Conservation (phyloP, 2,888 invertebrate genomes). For the Axea sp. region DNA sequence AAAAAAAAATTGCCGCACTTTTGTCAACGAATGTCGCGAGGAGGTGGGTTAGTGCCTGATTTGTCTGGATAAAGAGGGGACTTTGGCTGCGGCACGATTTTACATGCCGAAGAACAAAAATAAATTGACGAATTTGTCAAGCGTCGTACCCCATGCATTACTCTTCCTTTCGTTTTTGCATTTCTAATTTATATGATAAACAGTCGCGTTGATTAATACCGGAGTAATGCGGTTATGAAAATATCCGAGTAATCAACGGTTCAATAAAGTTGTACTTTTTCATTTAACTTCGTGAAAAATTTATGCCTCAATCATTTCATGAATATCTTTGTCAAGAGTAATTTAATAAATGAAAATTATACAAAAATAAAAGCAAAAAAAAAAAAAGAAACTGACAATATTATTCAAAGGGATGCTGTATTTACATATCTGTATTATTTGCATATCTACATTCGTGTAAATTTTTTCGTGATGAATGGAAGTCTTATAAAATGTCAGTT, state of each 20-base stretch:
- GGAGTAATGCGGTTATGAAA: slow-evolving; percentile 32
- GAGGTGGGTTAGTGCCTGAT: slow-evolving; percentile 28
- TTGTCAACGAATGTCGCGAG: slow-evolving; percentile 1
- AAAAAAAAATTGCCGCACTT: slow-evolving; percentile 57
- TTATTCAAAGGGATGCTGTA: too few species aligned
- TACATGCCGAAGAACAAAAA: slow-evolving; percentile 56
- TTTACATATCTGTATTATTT: too few species aligned
- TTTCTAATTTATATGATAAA: slow-evolving; percentile 59
- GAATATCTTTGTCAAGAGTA: not conserved
- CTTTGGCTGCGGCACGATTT: slow-evolving; percentile 19
- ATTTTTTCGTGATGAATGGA: too few species aligned
- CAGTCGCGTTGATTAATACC: slow-evolving; percentile 52
- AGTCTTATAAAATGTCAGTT: too few species aligned
- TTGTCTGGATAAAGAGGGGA: slow-evolving; percentile 49
- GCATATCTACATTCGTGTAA: too few species aligned
- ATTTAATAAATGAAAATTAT: too few species aligned
- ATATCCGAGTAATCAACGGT: slow-evolving; percentile 38
- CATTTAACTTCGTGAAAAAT: slow-evolving; percentile 23
- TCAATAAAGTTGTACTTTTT: slow-evolving; percentile 21
- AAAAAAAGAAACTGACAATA: too few species aligned
- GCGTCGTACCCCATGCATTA: slow-evolving; percentile 26
- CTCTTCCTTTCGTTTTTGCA: slow-evolving; percentile 47
- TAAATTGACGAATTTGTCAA: slow-evolving; percentile 63
- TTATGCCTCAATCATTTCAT: not conserved
- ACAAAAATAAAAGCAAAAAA: too few species aligned